These are phyloP conservation scores for Xylophagus ater DNA, from an alignment of 2,888 invertebrate genomes.

Conservation along the genomic window DNA sequence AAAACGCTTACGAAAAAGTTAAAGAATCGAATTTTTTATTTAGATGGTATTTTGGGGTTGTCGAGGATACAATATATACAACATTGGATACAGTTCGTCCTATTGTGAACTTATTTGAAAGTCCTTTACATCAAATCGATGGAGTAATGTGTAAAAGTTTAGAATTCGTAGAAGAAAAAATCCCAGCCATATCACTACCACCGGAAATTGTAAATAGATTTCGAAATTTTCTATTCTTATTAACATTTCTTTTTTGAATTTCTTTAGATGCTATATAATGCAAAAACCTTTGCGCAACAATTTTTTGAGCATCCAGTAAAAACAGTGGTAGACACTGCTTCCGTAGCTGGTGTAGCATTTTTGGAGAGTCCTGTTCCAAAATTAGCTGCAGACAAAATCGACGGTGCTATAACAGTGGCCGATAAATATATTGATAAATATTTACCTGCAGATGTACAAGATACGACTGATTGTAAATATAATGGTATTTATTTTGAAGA, in stretches of 20 bases:
- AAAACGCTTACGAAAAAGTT: slow-evolving; percentile 60
- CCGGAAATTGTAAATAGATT: slow-evolving; percentile 69
- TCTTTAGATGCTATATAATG: too few species aligned
- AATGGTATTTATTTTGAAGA: background rate
- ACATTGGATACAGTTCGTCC: slow-evolving; percentile 65
- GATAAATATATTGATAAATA: slow-evolving; percentile 75
- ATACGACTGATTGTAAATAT: slow-evolving; percentile 51
- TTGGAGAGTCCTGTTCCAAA: slow-evolving; percentile 59
- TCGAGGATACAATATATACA: slow-evolving; percentile 60
- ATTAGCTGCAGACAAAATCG: slow-evolving; percentile 62
- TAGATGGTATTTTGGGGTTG: slow-evolving; percentile 63
- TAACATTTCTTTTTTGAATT: too few species aligned
- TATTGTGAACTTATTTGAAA: slow-evolving; percentile 58
- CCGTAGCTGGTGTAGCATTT: slow-evolving; percentile 58
- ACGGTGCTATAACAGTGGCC: slow-evolving; percentile 63
- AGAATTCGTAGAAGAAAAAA: slow-evolving; percentile 71
- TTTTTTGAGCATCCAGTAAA: too few species aligned
- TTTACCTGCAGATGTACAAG: slow-evolving; percentile 54
- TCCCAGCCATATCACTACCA: slow-evolving; percentile 72
- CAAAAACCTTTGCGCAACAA: too few species aligned
- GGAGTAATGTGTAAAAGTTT: slow-evolving; percentile 70
- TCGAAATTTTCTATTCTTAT: too few species aligned
- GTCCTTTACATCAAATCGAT: slow-evolving; percentile 62
- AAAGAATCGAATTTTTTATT: slow-evolving; percentile 65
- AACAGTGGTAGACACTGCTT: too few species aligned